A percentile compares a stretch with the other conserved stretches of the same genome.
These are phyloP conservation scores for Brenthis ino DNA, from an alignment of 2,888 invertebrate genomes.

Conservation along the genomic window DNA sequence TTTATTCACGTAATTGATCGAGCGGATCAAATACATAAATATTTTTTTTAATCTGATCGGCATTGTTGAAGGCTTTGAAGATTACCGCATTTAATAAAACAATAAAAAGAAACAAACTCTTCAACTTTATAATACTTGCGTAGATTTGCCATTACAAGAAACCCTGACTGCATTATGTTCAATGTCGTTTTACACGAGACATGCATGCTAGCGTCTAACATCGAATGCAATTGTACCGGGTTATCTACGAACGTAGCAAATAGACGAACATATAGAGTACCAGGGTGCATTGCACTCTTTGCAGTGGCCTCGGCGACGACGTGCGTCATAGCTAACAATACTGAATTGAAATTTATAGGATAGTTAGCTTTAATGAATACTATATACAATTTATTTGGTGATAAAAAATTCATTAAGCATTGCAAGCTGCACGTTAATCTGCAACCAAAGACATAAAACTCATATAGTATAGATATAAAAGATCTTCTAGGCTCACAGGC, in stretches of 20 bases:
- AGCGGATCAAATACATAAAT: too few species aligned
- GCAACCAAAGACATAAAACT: too few species aligned
- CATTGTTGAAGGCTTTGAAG: too few species aligned
- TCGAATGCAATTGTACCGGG: conserved; percentile 29
- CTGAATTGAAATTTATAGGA: conserved; percentile 36
- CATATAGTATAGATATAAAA: too few species aligned
- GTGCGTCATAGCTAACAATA: conserved; percentile 53
- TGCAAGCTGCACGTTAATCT: neutral
- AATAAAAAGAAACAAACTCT: too few species aligned
- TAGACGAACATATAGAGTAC: conserved; percentile 40
- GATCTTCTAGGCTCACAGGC: too few species aligned
- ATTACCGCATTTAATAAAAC: too few species aligned
- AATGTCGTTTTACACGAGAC: conserved; percentile 3
- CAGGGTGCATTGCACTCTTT: conserved; percentile 48
- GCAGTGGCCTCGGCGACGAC: conserved; percentile 50
- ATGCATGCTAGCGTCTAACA: conserved; percentile 23
- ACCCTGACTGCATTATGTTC: neutral
- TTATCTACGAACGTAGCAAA: conserved; percentile 44
- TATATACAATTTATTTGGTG: neutral
- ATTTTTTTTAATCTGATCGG: too few species aligned
- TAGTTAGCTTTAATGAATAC: conserved; percentile 9
- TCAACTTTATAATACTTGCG: too few species aligned
- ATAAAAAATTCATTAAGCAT: neutral
- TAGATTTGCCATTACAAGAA: neutral
- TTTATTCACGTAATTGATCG: too few species aligned